Conservation (phyloP, 2,888 invertebrate genomes). For the Eilema depressum region DNA sequence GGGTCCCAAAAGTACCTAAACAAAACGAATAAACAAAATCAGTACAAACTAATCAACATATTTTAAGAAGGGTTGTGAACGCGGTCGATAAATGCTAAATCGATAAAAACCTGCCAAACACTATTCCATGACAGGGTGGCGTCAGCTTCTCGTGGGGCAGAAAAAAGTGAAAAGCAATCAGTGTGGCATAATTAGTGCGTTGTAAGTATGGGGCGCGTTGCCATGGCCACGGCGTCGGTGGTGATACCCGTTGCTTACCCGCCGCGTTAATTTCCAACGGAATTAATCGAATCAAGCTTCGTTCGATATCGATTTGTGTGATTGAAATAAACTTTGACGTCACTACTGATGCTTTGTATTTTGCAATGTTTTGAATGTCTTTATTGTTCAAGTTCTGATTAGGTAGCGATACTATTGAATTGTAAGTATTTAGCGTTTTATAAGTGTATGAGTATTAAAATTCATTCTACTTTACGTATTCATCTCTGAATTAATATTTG, state of each 20-base stretch:
- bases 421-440: not conserved
- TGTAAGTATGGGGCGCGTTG: conserved; percentile 85
- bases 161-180: conserved; percentile 87
- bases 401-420: not conserved
- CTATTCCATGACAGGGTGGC: conserved; percentile 80
- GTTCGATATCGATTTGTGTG: conserved; percentile 75
- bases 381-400: not conserved
- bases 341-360: conserved; percentile 46
- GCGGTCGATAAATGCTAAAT: conserved; percentile 59
- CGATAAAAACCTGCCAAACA: conserved; percentile 69
- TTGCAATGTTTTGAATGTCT: conserved; percentile 19
- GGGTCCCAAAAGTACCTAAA: not conserved
- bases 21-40: conserved; percentile 26
- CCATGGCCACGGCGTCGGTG: conserved; percentile 80
- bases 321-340: conserved; percentile 65
- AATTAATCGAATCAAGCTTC: conserved; percentile 84
- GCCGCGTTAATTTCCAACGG: conserved; percentile 83
- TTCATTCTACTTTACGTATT: not conserved
- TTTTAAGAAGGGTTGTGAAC: conserved; percentile 49
- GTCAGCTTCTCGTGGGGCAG: conserved; percentile 83
- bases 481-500: not conserved
- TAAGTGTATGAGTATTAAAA: not conserved
- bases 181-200: conserved; percentile 87
- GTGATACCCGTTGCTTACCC: conserved; percentile 82
- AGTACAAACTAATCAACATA: conserved; percentile 50